phyloP scores from a whole-genome alignment of 2,888 invertebrate species.

The Harpalus rubripes region DNA sequence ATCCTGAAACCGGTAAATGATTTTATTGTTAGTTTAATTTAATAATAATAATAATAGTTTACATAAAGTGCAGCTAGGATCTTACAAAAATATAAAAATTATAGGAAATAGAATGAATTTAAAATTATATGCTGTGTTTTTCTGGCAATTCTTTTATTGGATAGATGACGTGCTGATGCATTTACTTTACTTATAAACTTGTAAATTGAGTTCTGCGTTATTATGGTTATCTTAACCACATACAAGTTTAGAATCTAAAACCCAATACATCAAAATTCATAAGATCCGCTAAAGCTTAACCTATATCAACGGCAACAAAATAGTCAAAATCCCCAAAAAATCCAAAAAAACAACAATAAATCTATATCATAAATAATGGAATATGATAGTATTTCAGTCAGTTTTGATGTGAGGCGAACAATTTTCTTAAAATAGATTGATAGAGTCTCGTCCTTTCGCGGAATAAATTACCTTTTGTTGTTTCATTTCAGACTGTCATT shows the following conservation, averaged over 20 bases:
- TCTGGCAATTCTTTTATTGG: no score
- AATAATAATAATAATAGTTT: no score
- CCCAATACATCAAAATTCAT: constrained; percentile 31
- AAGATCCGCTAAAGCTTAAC: constrained; percentile 21
- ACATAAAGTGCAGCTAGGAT: no score
- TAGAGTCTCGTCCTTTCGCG: constrained; percentile 43
- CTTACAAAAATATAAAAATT: no score
- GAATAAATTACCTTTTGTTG: constrained; percentile 56
- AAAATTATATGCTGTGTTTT: no score
- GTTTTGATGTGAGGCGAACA: constrained; percentile 35
- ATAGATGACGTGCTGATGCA: background rate
- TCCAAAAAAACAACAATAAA: constrained; percentile 50
- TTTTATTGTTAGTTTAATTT: no score
- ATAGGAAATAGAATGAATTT: no score
- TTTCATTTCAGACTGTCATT: constrained; percentile 46
- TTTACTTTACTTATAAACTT: background rate
- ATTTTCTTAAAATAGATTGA: constrained; percentile 54
- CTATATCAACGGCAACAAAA: constrained; percentile 33
- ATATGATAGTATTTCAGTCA: constrained; percentile 43
- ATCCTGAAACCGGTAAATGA: no score
- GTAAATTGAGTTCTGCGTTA: background rate
- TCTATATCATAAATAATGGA: constrained; percentile 58
- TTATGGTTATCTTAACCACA: background rate
- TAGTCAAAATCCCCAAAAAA: constrained; percentile 45
- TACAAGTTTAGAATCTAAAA: constrained; percentile 4